A percentile compares a stretch with the other conserved stretches of the same genome.
These are phyloP conservation scores for Discoglossus pictus DNA, from an alignment of 2,797 vertebrate genomes.

Conservation along the genomic window DNA sequence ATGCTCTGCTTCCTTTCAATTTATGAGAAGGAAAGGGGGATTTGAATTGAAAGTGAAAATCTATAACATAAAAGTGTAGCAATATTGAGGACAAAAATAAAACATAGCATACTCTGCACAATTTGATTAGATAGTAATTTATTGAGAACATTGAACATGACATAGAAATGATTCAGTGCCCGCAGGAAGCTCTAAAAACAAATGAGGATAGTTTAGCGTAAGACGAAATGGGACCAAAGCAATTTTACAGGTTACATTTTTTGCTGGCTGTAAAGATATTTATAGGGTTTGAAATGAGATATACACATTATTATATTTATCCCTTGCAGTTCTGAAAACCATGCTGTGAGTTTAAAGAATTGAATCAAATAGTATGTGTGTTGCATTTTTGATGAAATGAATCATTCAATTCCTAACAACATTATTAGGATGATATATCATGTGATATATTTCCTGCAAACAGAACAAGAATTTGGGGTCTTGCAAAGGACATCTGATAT, in stretches of 20 bases:
- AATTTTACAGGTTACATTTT: background rate
- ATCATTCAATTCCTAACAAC: too few species aligned
- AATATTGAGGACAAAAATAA: slow-evolving; percentile 18
- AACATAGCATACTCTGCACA: background rate
- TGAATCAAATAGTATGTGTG: too few species aligned
- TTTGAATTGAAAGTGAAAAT: slow-evolving; percentile 3
- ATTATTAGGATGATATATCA: too few species aligned
- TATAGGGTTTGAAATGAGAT: too few species aligned
- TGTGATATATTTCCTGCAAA: too few species aligned
- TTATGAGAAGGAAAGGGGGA: slow-evolving; percentile 14
- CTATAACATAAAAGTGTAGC: slow-evolving; percentile 1
- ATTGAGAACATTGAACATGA: slow-evolving; percentile 18
- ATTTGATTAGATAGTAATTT: slow-evolving; percentile 14
- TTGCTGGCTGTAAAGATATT: too few species aligned
- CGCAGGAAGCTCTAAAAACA: background rate
- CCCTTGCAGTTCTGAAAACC: too few species aligned
- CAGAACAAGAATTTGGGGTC: too few species aligned
- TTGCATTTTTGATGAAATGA: too few species aligned
- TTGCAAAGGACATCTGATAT: too few species aligned
- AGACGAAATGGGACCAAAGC: background rate
- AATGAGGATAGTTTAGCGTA: background rate
- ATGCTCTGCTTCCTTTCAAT: slow-evolving; percentile 25
- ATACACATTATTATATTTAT: too few species aligned
- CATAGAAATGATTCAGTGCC: slow-evolving; percentile 1
- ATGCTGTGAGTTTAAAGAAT: too few species aligned